These are phyloP conservation scores for Pseudanteris insignis DNA, from an alignment of 2,888 invertebrate species.

Conservation along the genomic window DNA sequence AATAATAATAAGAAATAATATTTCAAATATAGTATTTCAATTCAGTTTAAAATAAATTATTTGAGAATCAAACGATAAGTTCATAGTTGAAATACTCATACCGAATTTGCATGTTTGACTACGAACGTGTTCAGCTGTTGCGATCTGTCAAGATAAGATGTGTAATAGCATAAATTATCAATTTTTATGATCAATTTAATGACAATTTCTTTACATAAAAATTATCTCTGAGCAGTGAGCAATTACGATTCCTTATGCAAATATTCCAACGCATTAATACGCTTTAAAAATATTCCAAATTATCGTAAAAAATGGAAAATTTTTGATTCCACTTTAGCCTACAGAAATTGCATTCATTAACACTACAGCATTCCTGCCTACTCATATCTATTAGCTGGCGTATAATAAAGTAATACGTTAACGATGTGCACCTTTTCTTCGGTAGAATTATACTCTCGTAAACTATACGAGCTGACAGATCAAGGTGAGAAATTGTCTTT, in stretches of 20 bases:
- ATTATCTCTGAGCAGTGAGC: not conserved
- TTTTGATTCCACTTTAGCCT: constrained; percentile 1
- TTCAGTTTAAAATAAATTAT: too few relatives aligned
- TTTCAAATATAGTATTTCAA: too few relatives aligned
- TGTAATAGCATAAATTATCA: not conserved
- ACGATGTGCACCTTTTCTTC: constrained; percentile 29
- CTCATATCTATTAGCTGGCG: constrained; percentile 19
- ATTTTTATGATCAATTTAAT: not conserved
- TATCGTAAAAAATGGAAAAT: too few relatives aligned
- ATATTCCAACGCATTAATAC: too few relatives aligned
- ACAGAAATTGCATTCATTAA: too few relatives aligned
- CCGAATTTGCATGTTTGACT: too few relatives aligned
- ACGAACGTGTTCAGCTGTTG: too few relatives aligned
- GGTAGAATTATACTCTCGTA: constrained; percentile 27
- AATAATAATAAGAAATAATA: too few relatives aligned
- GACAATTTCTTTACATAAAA: not conserved
- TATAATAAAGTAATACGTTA: constrained; percentile 24
- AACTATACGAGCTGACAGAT: constrained; percentile 38
- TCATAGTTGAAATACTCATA: too few relatives aligned
- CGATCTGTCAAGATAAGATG: too few relatives aligned
- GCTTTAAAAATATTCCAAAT: too few relatives aligned
- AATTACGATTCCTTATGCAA: not conserved
- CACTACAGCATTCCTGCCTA: constrained; percentile 4
- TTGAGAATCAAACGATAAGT: too few relatives aligned
- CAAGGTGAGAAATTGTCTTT: constrained; percentile 38